phyloP scores from a whole-genome alignment of 2,888 invertebrate genomes.

The Nymphalis c-album region DNA sequence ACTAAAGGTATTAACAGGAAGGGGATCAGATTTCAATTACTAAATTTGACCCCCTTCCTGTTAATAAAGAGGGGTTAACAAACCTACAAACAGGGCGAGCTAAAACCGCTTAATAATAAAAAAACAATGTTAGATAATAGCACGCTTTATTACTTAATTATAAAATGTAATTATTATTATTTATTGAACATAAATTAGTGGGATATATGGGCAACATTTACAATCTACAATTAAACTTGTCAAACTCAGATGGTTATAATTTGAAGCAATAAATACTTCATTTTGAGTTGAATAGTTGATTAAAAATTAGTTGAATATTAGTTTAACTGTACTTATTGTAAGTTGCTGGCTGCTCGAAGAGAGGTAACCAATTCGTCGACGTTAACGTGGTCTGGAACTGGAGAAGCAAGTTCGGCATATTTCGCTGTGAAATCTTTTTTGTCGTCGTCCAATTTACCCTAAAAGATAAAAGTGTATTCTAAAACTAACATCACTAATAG shows the following conservation, averaged over 20 bases:
- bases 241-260: background rate
- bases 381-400: constrained; percentile 55
- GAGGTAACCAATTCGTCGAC: constrained; percentile 51
- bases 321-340: constrained; percentile 28
- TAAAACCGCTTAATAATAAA: too few relatives aligned
- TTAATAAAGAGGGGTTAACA: too few relatives aligned
- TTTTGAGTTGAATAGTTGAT: background rate
- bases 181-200: constrained; percentile 11
- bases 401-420: constrained; percentile 64
- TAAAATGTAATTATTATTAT: constrained; percentile 5
- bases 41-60: too few relatives aligned
- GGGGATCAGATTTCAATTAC: too few relatives aligned
- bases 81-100: too few relatives aligned
- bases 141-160: constrained; percentile 56
- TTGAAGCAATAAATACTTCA: background rate
- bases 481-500: too few relatives aligned
- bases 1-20: too few relatives aligned
- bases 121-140: constrained; percentile 45
- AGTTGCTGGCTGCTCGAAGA: constrained; percentile 47
- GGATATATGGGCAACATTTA: constrained; percentile 8
- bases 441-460: background rate
- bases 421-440: constrained; percentile 46
- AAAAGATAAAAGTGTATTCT: too few relatives aligned
- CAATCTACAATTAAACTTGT: background rate
- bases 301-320: constrained; percentile 25